phyloP scores from a whole-genome alignment of 1,140 invertebrate species.

The Drosophila truncata region DNA sequence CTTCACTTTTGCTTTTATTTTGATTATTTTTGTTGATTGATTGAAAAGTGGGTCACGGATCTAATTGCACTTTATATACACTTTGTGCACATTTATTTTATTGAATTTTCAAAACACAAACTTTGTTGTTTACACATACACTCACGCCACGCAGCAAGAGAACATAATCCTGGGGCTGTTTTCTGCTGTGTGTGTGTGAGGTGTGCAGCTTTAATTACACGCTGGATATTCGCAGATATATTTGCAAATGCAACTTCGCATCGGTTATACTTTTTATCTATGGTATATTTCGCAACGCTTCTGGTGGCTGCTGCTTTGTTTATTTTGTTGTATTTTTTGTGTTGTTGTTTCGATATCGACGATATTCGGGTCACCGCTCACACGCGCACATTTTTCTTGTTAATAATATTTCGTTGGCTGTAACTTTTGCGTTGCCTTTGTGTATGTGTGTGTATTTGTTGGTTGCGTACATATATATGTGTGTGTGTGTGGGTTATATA shows the following conservation, averaged over 20 bases:
- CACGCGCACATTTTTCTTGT: slow-evolving; percentile 56
- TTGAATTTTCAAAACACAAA: slow-evolving; percentile 17
- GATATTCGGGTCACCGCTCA: slow-evolving; percentile 59
- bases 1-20: slow-evolving; percentile 9
- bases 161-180: slow-evolving; percentile 85
- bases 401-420: slow-evolving; percentile 53
- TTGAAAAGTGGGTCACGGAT: slow-evolving; percentile 54
- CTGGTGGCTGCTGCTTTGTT: slow-evolving; percentile 33
- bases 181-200: slow-evolving; percentile 64
- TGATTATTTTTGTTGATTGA: slow-evolving; percentile 21
- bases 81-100: slow-evolving; percentile 12
- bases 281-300: slow-evolving; percentile 30
- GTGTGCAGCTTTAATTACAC: slow-evolving; percentile 38
- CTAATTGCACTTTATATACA: slow-evolving; percentile 43
- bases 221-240: slow-evolving; percentile 5
- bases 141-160: slow-evolving; percentile 75
- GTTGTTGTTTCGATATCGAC: slow-evolving; percentile 24
- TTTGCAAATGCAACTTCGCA: slow-evolving; percentile 24
- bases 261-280: slow-evolving; percentile 44
- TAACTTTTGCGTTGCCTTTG: slow-evolving; percentile 26
- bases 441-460: slow-evolving; percentile 17
- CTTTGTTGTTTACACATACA: slow-evolving; percentile 25
- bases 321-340: slow-evolving; percentile 18
- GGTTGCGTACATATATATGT: slow-evolving; percentile 22
- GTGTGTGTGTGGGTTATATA: slow-evolving; percentile 21